Base-by-base conservation (phyloP, 2,113 vertebrate genomes). In the Brachypteracias leptosomus region DNA sequence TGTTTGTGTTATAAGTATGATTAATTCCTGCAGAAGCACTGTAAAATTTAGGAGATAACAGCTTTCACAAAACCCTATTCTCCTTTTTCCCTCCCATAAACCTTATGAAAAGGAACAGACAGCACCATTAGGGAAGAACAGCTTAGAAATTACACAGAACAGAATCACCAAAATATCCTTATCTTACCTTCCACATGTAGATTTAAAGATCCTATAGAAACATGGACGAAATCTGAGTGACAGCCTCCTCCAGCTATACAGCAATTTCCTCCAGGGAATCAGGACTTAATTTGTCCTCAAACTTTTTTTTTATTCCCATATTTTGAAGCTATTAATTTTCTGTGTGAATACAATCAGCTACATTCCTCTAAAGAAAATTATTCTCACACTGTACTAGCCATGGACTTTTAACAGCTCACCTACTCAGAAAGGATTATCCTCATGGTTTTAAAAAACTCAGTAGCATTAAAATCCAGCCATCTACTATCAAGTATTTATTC, bases 401-500 rank as follows among this genome's bases (percentile, higher is more conserved):
- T 55, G n/a, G 44, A 87, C 46, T 85, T 89, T 40, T 67, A 93
- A 83, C 52, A 68, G 66, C 58, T 94, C 52, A 91, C 49, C 78
- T 91, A 75, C 42, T 85, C 84, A 89, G 44, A 86, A 85, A 81
- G 58, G 58, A 91, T 89, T 92, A 70, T n/a, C 70, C 31, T 65
- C 49, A 28, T 62, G 31, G 65, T 68, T 89, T 90, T 44, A 70
- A 83, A 89, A 95, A 49, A n/a, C 28, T 35, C 44, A 59, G 28
- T 21, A 85, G 35, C 33, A 78, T 55, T 65, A 87, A 94, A n/a
- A 85, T 85, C 47, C 58, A 94, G 36, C 40, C 70, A 40, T 76
- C 59, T 94, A 62, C 46, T 51, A 58, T 29, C 6, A 3, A 4
- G 20, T 79, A 85, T 79, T 85, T 85, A 94, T 93, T 89, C 58